Conservation (phyloP, 2,113 vertebrate species). For the Maccullochella peelii region DNA sequence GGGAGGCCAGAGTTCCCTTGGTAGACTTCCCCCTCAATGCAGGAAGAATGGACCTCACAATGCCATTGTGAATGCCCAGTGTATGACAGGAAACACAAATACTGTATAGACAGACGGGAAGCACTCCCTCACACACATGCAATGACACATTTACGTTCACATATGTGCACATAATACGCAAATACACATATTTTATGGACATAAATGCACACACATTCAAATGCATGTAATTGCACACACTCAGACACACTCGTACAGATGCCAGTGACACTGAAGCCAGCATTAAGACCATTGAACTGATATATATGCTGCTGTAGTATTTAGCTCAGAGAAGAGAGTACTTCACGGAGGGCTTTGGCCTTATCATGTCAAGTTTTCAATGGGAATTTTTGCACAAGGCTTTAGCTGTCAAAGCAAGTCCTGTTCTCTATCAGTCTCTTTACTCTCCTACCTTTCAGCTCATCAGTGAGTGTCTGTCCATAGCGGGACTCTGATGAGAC, state of each 20-base stretch:
- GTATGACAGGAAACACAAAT: constrained; percentile 49
- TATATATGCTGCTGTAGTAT: neutral
- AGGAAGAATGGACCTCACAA: constrained; percentile 56
- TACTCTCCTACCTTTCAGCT: constrained; percentile 34
- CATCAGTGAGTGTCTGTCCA: constrained; percentile 11
- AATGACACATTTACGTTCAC: constrained; percentile 3
- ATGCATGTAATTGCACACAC: neutral
- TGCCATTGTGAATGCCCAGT: constrained; percentile 53
- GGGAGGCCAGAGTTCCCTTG: constrained; percentile 52
- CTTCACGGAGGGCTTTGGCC: constrained; percentile 8
- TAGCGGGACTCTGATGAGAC: constrained; percentile 36
- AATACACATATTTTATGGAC: neutral
- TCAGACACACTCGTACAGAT: constrained; percentile 2
- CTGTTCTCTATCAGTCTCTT: constrained; percentile 42
- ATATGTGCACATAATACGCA: neutral
- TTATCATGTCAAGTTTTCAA: constrained; percentile 35
- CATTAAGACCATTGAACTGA: constrained; percentile 9
- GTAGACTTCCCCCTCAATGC: constrained; percentile 43
- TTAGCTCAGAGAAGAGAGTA: constrained; percentile 4
- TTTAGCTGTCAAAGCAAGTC: constrained; percentile 45
- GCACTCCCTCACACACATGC: constrained; percentile 6
- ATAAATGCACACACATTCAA: neutral
- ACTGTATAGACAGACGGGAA: constrained; percentile 25
- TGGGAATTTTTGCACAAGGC: constrained; percentile 9
- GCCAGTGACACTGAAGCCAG: neutral